These are phyloP conservation scores for Epistrophe grossulariae DNA, from an alignment of 2,888 invertebrate genomes.

Conservation along the genomic window DNA sequence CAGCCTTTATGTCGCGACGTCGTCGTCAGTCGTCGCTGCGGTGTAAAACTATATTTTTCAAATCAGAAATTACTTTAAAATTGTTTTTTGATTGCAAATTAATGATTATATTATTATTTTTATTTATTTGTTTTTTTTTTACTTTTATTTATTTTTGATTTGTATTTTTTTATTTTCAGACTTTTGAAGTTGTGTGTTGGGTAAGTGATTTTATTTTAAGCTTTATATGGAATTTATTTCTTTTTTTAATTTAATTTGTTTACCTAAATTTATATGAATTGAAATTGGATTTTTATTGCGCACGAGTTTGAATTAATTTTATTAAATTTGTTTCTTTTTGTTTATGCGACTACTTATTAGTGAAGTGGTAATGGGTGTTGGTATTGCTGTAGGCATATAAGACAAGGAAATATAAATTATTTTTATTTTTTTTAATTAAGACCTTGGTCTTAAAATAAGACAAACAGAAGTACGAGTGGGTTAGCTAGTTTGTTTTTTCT, in stretches of 20 bases:
- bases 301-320: constrained; percentile 20
- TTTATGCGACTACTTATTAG: constrained; percentile 3
- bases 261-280: background rate
- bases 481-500: too few relatives aligned
- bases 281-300: constrained; percentile 31
- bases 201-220: constrained; percentile 53
- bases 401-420: constrained; percentile 12
- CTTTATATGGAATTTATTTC: background rate
- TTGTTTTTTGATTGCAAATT: constrained; percentile 75
- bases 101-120: constrained; percentile 72
- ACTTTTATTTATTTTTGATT: constrained; percentile 45
- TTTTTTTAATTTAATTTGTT: background rate
- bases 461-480: too few relatives aligned
- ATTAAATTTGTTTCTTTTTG: background rate
- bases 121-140: constrained; percentile 51
- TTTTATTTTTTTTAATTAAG: too few relatives aligned
- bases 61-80: constrained; percentile 72
- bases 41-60: constrained; percentile 56
- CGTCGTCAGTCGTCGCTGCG: background rate
- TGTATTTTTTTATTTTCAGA: constrained; percentile 56
- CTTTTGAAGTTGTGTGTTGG: constrained; percentile 51
- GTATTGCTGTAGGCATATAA: background rate
- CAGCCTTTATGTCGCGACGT: background rate
- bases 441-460: background rate
- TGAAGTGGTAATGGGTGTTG: background rate